These are phyloP conservation scores for Phaethon lepturus DNA, from an alignment of 2,113 vertebrate genomes.

Conservation along the genomic window DNA sequence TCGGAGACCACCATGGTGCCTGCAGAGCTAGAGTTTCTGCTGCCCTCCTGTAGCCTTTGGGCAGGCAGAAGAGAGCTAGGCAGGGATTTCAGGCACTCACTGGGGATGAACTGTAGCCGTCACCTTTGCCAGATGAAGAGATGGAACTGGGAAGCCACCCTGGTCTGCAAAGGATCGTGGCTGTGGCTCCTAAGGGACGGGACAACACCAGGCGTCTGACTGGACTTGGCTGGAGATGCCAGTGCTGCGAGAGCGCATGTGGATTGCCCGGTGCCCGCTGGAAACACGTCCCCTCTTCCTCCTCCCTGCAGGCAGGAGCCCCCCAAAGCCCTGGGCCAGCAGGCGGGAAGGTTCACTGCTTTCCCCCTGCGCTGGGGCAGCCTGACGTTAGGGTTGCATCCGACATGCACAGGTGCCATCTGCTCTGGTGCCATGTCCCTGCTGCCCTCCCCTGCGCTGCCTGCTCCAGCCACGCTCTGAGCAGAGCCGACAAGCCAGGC, in stretches of 20 bases:
- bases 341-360: neutral
- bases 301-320: neutral
- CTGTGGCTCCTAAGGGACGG: neutral
- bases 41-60: neutral
- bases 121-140: neutral
- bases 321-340: neutral
- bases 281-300: neutral
- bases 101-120: neutral
- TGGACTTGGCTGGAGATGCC: neutral
- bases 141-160: neutral
- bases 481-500: neutral
- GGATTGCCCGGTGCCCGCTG: neutral
- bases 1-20: neutral
- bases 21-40: neutral
- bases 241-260: neutral
- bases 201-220: neutral
- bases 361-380: neutral
- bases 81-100: neutral
- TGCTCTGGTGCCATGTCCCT: neutral
- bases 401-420: neutral
- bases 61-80: neutral
- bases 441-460: accelerated
- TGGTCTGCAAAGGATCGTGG: neutral
- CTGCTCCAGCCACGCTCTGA: neutral
- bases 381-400: neutral